phyloP scores from a whole-genome alignment of 2,113 vertebrate species.

The Galemys pyrenaicus region DNA sequence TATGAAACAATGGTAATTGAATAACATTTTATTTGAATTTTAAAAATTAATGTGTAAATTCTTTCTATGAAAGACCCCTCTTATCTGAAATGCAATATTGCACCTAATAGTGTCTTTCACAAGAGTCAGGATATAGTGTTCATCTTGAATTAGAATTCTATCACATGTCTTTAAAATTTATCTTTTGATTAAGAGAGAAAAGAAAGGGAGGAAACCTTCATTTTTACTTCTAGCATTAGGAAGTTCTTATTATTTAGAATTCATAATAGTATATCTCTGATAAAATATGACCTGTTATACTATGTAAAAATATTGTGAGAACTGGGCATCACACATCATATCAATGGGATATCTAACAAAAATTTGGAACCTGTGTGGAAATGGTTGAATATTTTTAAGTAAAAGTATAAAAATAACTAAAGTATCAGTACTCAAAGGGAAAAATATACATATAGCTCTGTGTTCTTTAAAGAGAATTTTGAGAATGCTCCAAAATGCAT shows the following conservation, averaged over 20 bases:
- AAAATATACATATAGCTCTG: conserved; percentile 32
- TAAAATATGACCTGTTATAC: conserved; percentile 29
- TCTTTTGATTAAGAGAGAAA: neutral
- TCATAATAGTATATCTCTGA: neutral
- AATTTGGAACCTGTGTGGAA: conserved; percentile 20
- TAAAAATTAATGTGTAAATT: neutral
- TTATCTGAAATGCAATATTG: neutral
- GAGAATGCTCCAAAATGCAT: neutral
- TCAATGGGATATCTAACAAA: conserved; percentile 26
- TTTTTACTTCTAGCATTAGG: neutral
- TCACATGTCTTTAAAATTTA: neutral
- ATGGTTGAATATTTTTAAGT: conserved; percentile 57
- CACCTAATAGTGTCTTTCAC: neutral
- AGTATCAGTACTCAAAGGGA: neutral
- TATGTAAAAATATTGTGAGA: conserved; percentile 18
- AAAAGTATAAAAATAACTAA: conserved; percentile 58
- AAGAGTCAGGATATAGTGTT: conserved; percentile 4
- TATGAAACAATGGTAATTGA: too few species aligned
- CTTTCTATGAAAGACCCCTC: neutral
- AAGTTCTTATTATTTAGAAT: conserved; percentile 45
- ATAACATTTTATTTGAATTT: neutral
- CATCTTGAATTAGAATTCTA: neutral
- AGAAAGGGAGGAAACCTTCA: neutral
- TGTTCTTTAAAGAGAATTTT: conserved; percentile 49
- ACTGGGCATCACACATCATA: conserved; percentile 1